A percentile compares a stretch with the other conserved stretches of the same genome.
phyloP scores from a whole-genome alignment of 2,888 invertebrate genomes.

The Diaperis boleti region DNA sequence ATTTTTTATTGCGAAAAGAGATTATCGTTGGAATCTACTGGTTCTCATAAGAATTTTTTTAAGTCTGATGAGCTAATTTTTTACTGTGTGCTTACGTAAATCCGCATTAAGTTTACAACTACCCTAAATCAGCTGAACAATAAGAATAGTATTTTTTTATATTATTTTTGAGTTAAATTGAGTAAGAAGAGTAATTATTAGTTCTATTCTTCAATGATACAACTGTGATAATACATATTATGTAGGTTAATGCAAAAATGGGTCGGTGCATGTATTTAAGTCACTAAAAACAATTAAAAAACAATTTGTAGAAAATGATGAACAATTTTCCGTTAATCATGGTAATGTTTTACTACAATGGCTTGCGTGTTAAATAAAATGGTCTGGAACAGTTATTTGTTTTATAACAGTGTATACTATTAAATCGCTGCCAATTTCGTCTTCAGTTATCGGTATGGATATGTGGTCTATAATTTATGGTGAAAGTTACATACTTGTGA shows the following conservation, averaged over 20 bases:
- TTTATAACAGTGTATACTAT: conserved; percentile 34
- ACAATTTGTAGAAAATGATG: conserved; percentile 23
- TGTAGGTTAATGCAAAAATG: conserved; percentile 9
- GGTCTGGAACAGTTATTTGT: conserved; percentile 32
- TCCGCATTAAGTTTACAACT: not conserved
- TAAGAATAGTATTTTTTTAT: too few species aligned
- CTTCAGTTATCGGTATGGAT: conserved; percentile 19
- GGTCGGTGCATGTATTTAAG: conserved; percentile 13
- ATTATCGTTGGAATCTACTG: not conserved
- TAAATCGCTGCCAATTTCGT: conserved; percentile 16
- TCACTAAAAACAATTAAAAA: conserved; percentile 24
- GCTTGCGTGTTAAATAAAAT: conserved; percentile 37
- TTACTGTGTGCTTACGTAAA: not conserved
- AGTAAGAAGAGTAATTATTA: too few species aligned
- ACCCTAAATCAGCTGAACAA: too few species aligned
- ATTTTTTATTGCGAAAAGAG: not conserved
- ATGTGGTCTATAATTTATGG: not conserved
- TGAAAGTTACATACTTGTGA: not conserved
- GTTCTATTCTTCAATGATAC: too few species aligned
- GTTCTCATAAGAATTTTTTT: conserved; percentile 19
- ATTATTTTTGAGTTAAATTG: too few species aligned
- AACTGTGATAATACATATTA: too few species aligned
- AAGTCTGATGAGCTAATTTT: conserved; percentile 5
- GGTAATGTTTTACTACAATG: conserved; percentile 19
- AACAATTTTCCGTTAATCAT: conserved; percentile 10